Evolutionary conservation across 2,113 vertebrate genomes (phyloP).

Genomic region (Sakesphorus luctuosus): DNA sequence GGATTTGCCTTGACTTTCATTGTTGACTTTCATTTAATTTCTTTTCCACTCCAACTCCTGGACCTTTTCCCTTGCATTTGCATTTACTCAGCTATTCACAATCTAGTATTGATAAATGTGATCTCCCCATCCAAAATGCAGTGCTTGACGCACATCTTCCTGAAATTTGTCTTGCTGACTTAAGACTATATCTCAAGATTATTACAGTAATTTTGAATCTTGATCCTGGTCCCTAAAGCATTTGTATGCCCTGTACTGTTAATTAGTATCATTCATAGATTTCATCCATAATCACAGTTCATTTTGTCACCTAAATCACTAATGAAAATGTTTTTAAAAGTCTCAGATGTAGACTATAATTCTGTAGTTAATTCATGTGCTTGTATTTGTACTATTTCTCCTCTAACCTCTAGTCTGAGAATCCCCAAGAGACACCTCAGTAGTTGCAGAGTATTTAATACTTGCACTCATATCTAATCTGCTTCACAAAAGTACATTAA

Average conservation of each 20-base stretch:
- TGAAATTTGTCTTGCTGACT: neutral
- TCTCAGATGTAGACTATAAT: neutral
- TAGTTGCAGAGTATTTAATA: neutral
- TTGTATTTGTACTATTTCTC: neutral
- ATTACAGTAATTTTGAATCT: neutral
- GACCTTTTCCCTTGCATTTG: neutral
- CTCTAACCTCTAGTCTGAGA: neutral
- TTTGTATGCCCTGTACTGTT: neutral
- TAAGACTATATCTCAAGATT: neutral
- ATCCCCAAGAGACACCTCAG: neutral
- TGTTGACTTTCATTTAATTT: conserved; percentile 24
- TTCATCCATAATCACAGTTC: neutral
- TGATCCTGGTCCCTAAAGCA: neutral
- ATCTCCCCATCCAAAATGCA: neutral
- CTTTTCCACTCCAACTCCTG: neutral
- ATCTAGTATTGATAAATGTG: neutral
- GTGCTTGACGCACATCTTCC: neutral
- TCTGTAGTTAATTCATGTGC: neutral
- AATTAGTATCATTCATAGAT: neutral
- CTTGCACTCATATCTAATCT: neutral
- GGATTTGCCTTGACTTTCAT: conserved; percentile 30
- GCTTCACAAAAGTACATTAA: neutral
- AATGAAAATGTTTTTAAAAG: neutral
- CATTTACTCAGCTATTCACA: neutral
- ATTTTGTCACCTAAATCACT: neutral